Evolutionary conservation across 2,113 vertebrate species (phyloP), one percentile per base, ranked within the genome.

Genomic region (Cricetomys ansorgei): DNA sequence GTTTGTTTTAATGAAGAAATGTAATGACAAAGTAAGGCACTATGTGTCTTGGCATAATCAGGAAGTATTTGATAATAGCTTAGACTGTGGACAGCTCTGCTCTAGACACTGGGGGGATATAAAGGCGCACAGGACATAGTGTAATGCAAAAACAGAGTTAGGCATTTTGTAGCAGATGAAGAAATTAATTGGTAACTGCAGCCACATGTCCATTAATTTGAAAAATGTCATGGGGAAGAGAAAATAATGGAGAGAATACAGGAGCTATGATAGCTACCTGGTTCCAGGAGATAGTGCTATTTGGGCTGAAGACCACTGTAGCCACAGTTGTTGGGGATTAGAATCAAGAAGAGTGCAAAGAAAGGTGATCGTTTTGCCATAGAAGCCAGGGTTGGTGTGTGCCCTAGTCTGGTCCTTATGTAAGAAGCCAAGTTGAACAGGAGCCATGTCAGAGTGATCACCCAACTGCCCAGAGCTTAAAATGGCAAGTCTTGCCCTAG

Each of bases 1-100:
- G 91, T 93, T 80, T 90, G 57, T 89, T 94, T 94, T 85, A 94
- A 50, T 57, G 27, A 83, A 79, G 48, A 92, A 94, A 93, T 67
- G 15, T 45, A 65, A 59, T 37, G 57, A 77, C 19, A 29, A 93
- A 91, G 31, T 12, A 83, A 62, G 19, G n/a, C 62, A 83, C 16
- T 86, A 83, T 86, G 62, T 69, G 11, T 87, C 37, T 89, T 64
- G 31, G 37, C 40, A 89, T 94, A 73, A 75, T 7, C 19, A 90
- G 59, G 21, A 77, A 37, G 62, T 92, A 77, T 72, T 91, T 70
- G 76, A 69, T 64, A 79, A 45, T 70, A 48, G n/a, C 53, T 88
- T 70, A 70, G 72, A 17, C 69, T 57, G 31, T 81, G 23, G 53
- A 1, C 70, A 85, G 45, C 25, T 53, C 57, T 85, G 27, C 69